Conservation (phyloP, 53 echinoderm and acorn worm genomes). For the Mesocentrotus franciscanus region DNA sequence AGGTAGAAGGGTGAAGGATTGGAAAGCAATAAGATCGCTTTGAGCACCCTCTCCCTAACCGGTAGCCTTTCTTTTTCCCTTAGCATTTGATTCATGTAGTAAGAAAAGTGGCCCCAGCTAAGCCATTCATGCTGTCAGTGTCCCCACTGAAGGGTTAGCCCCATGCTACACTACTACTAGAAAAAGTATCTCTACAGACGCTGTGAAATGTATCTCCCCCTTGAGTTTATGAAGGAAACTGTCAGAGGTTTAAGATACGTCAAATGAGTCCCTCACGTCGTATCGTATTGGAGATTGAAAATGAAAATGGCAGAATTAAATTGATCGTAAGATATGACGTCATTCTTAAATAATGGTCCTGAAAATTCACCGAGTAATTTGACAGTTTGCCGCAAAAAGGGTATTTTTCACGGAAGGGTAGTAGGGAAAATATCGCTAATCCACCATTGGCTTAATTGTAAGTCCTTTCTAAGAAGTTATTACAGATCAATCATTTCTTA, state of each 20-base stretch:
- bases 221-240: background rate
- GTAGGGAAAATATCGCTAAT: background rate
- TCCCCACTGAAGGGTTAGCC: too few species aligned
- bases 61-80: too few species aligned
- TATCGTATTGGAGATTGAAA: background rate
- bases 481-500: too few species aligned
- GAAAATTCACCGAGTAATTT: background rate
- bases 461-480: too few species aligned
- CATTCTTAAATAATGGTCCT: background rate
- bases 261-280: background rate
- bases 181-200: background rate
- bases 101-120: too few species aligned
- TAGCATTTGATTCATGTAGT: too few species aligned
- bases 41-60: too few species aligned
- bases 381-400: background rate
- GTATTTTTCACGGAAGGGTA: background rate
- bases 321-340: background rate
- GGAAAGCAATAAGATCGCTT: too few species aligned
- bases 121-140: too few species aligned
- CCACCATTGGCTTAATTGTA: background rate
- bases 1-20: too few species aligned
- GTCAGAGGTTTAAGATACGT: background rate
- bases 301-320: background rate
- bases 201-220: background rate
- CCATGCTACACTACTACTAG: too few species aligned